These are phyloP conservation scores for Schizotus pectinicornis DNA, from an alignment of 2,888 invertebrate species.

Conservation along the genomic window DNA sequence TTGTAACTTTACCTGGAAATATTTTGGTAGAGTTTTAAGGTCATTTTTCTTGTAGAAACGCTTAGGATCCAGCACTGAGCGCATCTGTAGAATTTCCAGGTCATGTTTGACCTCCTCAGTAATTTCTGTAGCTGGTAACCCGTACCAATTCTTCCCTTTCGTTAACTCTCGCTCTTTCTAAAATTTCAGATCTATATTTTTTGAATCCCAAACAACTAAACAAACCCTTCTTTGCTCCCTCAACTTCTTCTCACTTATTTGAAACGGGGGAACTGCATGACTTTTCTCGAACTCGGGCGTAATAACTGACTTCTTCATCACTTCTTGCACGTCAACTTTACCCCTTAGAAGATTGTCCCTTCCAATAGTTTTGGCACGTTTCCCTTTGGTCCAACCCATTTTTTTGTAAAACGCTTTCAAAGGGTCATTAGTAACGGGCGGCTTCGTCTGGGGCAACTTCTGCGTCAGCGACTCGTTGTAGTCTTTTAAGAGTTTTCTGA, in stretches of 20 bases:
- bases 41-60: conserved; percentile 95
- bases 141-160: conserved; percentile 88
- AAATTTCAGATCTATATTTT: conserved; percentile 30
- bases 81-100: conserved; percentile 89
- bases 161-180: conserved; percentile 78
- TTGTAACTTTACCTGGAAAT: conserved; percentile 76
- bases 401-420: conserved; percentile 27
- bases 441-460: conserved; percentile 6
- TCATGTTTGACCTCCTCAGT: conserved; percentile 89
- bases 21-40: conserved; percentile 85
- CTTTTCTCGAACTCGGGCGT: conserved; percentile 72
- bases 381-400: conserved; percentile 32
- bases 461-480: conserved; percentile 32
- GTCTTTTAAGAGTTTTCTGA: conserved; percentile 38
- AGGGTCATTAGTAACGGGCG: conserved; percentile 20
- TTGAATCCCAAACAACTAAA: neutral
- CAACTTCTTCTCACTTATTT: conserved; percentile 64
- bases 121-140: conserved; percentile 86
- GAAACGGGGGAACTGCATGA: conserved; percentile 65
- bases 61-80: conserved; percentile 89
- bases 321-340: conserved; percentile 59
- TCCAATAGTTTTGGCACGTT: conserved; percentile 41
- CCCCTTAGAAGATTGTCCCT: conserved; percentile 48
- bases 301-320: conserved; percentile 68
- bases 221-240: conserved; percentile 64